Evolutionary conservation across 2,888 invertebrate species (phyloP).

Genomic region (Argynnis bischoffii): DNA sequence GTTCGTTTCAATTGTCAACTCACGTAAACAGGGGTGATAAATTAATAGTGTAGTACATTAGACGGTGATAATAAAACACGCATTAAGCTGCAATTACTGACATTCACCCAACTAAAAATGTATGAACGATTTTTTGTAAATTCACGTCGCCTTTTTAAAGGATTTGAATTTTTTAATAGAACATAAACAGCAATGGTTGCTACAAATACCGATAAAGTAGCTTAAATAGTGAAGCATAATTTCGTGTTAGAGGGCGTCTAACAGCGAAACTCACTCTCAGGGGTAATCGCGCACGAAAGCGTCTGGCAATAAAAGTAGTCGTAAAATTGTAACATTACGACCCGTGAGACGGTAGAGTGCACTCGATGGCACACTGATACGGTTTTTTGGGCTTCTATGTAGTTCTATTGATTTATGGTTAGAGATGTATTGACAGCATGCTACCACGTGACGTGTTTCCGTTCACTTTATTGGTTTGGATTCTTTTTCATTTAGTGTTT

Average conservation of each 20-base stretch:
- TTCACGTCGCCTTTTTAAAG: slow-evolving; percentile 48
- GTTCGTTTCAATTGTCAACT: slow-evolving; percentile 79
- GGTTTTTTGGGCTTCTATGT: slow-evolving; percentile 65
- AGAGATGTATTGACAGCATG: slow-evolving; percentile 56
- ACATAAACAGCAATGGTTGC: slow-evolving; percentile 55
- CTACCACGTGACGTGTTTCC: slow-evolving; percentile 40
- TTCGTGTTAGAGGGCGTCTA: slow-evolving; percentile 64
- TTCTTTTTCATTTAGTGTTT: slow-evolving; percentile 23
- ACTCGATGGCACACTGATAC: slow-evolving; percentile 76
- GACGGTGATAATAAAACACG: slow-evolving; percentile 80
- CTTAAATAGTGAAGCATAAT: slow-evolving; percentile 51
- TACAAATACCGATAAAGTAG: slow-evolving; percentile 45
- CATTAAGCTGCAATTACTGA: slow-evolving; percentile 80
- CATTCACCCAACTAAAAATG: slow-evolving; percentile 49
- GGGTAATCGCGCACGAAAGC: slow-evolving; percentile 82
- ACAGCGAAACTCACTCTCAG: slow-evolving; percentile 82
- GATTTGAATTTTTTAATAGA: slow-evolving; percentile 1
- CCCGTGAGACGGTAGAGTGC: slow-evolving; percentile 74
- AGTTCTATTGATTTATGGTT: slow-evolving; percentile 66
- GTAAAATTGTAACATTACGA: slow-evolving; percentile 81
- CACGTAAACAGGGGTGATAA: slow-evolving; percentile 79
- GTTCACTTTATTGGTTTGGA: slow-evolving; percentile 31
- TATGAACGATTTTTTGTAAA: slow-evolving; percentile 18
- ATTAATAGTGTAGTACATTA: slow-evolving; percentile 80
- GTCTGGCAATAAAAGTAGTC: slow-evolving; percentile 80